These are phyloP conservation scores for Scolopax mira DNA, from an alignment of 2,113 vertebrate genomes.

Conservation along the genomic window DNA sequence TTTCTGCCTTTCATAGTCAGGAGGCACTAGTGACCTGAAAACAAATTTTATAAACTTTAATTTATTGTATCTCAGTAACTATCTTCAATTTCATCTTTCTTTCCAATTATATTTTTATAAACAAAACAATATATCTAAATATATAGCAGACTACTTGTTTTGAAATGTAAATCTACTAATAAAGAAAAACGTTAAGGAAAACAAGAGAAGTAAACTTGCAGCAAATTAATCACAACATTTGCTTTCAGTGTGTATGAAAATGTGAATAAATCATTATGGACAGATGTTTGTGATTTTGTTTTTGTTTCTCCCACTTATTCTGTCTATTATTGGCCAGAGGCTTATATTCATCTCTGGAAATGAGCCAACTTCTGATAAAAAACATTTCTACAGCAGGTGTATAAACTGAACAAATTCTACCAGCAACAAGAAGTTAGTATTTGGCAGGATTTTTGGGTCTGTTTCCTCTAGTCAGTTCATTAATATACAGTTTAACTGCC, in stretches of 20 bases:
- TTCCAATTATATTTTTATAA: background rate
- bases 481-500: slow-evolving; percentile 29
- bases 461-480: slow-evolving; percentile 28
- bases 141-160: background rate
- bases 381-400: slow-evolving; percentile 39
- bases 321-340: slow-evolving; percentile 7
- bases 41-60: background rate
- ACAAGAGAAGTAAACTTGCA: slow-evolving; percentile 25
- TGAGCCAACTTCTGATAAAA: background rate
- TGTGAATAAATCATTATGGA: background rate
- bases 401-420: slow-evolving; percentile 51
- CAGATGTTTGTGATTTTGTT: slow-evolving; percentile 37
- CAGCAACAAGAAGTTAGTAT: slow-evolving; percentile 22
- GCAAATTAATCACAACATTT: slow-evolving; percentile 56
- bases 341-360: slow-evolving; percentile 21
- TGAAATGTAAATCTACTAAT: slow-evolving; percentile 30
- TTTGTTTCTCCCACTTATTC: slow-evolving; percentile 25
- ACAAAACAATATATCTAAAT: background rate
- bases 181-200: slow-evolving; percentile 49
- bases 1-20: background rate
- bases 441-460: slow-evolving; percentile 13
- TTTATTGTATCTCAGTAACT: background rate
- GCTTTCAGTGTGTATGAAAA: slow-evolving; percentile 29
- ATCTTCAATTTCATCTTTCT: background rate
- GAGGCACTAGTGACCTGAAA: background rate